Evolutionary conservation across 2,113 vertebrate genomes (phyloP).

Genomic region (Chloropsis cyanopogon): DNA sequence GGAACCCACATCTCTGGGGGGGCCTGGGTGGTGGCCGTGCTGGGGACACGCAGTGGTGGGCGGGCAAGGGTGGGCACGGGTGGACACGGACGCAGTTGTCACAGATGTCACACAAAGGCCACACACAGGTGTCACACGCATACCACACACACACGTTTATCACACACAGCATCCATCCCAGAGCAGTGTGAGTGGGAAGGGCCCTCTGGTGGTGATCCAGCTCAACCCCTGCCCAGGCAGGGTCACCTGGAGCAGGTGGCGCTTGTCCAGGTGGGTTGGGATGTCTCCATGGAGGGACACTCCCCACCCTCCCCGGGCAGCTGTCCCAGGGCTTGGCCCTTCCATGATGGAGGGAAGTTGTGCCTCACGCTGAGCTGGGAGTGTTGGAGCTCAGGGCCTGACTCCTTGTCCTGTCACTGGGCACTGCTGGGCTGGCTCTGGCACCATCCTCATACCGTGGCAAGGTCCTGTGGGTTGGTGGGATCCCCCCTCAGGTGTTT

Average conservation of each 20-base stretch:
- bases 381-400: not conserved
- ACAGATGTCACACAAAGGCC: not conserved
- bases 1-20: not conserved
- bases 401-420: not conserved
- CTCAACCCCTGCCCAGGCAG: not conserved
- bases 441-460: not conserved
- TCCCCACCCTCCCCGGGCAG: rapidly evolving
- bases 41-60: not conserved
- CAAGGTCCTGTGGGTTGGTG: not conserved
- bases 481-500: not conserved
- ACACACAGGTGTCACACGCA: not conserved
- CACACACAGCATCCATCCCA: not conserved
- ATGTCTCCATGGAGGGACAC: not conserved
- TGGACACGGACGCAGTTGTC: not conserved
- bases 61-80: not conserved
- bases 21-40: not conserved
- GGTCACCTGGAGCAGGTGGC: not conserved
- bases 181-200: not conserved
- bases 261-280: not conserved
- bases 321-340: not conserved
- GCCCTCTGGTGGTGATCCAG: not conserved
- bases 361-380: not conserved
- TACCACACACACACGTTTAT: not conserved
- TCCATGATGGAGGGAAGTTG: not conserved
- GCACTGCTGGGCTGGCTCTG: not conserved